A percentile compares a stretch with the other conserved stretches of the same genome.
These are phyloP conservation scores for Phylloscopus collybita DNA, from an alignment of 2,797 vertebrate genomes.

Conservation along the genomic window DNA sequence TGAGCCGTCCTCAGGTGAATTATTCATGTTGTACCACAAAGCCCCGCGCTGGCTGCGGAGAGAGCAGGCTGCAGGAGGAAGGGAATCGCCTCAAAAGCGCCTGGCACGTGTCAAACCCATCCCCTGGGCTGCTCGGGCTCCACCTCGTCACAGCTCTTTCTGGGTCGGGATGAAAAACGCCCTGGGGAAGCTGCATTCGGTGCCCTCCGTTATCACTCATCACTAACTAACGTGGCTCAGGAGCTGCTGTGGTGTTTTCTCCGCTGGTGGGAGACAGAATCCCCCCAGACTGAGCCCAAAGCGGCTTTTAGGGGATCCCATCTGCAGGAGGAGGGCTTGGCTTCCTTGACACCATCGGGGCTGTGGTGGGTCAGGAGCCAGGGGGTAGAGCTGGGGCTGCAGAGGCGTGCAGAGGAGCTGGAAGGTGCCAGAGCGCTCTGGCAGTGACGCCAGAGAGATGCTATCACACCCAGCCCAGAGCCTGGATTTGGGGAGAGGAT, in stretches of 20 bases:
- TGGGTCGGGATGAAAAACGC: neutral
- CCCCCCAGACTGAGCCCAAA: no score
- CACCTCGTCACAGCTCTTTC: neutral
- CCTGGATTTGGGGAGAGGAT: neutral
- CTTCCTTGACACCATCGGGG: accelerated
- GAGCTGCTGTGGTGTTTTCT: no score
- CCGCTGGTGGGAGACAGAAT: no score
- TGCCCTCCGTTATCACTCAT: no score
- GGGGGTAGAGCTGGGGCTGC: neutral
- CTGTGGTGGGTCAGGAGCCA: neutral
- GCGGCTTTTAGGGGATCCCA: neutral
- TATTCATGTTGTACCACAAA: constrained; percentile 71
- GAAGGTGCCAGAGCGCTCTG: neutral
- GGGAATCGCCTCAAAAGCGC: constrained; percentile 35
- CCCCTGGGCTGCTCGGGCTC: neutral
- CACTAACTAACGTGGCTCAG: no score
- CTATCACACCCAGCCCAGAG: neutral
- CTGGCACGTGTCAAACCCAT: neutral
- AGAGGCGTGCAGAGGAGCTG: constrained; percentile 11
- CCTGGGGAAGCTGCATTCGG: no score
- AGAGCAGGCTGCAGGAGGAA: constrained; percentile 53
- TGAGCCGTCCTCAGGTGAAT: constrained; percentile 58
- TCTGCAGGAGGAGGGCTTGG: neutral
- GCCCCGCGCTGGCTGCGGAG: constrained; percentile 50
- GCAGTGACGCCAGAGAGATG: constrained; percentile 4